Evolutionary conservation across 2,113 vertebrate species (phyloP).

Genomic region (Potamarius usumacintae): DNA sequence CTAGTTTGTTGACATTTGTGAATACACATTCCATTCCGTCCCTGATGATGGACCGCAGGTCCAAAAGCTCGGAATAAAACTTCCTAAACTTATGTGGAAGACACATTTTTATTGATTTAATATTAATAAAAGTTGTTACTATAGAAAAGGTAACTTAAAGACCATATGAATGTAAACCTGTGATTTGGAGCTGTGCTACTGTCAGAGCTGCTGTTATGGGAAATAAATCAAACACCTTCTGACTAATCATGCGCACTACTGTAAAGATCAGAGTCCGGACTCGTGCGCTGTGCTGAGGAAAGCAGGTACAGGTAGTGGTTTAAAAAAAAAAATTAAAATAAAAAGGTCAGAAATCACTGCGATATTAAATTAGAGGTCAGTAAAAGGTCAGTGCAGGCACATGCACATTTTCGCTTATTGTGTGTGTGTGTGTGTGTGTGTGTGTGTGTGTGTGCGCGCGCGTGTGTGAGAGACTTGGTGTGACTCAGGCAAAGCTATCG

Average conservation of each 20-base stretch:
- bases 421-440: constrained; percentile 16
- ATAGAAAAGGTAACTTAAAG: neutral
- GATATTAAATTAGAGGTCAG: neutral
- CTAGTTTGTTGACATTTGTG: too few relatives aligned
- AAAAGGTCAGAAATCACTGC: neutral
- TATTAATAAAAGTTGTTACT: neutral
- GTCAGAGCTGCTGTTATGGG: neutral
- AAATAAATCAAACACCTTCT: neutral
- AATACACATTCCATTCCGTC: too few relatives aligned
- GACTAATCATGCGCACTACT: neutral
- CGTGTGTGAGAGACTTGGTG: neutral
- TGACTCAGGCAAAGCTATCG: constrained; percentile 19
- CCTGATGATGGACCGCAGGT: too few relatives aligned
- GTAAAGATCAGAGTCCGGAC: neutral
- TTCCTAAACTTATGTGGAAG: too few relatives aligned
- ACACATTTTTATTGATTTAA: too few relatives aligned
- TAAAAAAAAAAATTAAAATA: neutral
- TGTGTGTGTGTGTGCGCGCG: too few relatives aligned
- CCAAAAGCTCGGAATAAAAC: too few relatives aligned
- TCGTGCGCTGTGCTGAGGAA: neutral
- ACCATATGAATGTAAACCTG: neutral
- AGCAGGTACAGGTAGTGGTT: neutral
- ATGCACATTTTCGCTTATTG: neutral
- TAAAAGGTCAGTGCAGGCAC: neutral
- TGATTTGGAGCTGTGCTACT: neutral